A percentile compares a stretch with the other conserved stretches of the same genome.
Conservation (phyloP, 2,113 vertebrate genomes). For the Athene cunicularia region DNA sequence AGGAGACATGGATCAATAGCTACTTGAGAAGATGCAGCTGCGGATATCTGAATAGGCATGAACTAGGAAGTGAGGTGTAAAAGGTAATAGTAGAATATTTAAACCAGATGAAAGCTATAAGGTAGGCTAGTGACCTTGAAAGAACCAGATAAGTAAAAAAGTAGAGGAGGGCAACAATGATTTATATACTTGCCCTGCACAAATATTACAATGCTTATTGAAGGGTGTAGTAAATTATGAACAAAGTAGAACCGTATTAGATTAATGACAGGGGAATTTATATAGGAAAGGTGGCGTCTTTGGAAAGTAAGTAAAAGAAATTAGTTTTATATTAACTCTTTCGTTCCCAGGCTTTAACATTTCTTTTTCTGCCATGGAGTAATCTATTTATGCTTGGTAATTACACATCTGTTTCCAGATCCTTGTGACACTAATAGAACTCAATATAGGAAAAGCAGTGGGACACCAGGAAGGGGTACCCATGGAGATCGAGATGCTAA, state of each 20-base stretch:
- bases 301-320: background rate
- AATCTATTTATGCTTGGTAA: background rate
- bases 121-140: conserved; percentile 53
- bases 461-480: background rate
- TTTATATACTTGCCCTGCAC: conserved; percentile 40
- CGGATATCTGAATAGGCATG: conserved; percentile 6
- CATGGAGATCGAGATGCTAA: background rate
- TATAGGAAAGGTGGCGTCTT: background rate
- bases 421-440: background rate
- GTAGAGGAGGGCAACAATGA: conserved; percentile 17
- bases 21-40: conserved; percentile 43
- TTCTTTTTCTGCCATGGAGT: background rate
- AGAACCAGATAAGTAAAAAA: conserved; percentile 20
- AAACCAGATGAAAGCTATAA: conserved; percentile 60
- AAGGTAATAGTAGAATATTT: conserved; percentile 49
- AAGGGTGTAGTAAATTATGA: conserved; percentile 44
- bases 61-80: conserved; percentile 42
- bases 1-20: conserved; percentile 59
- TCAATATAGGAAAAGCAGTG: background rate
- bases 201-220: conserved; percentile 49
- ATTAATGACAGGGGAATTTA: conserved; percentile 11
- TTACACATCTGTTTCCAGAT: background rate
- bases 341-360: background rate
- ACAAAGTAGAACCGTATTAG: conserved; percentile 29
- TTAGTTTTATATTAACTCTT: background rate